These are phyloP conservation scores for Thamnophis sirtalis DNA, from an alignment of 2,113 vertebrate species.

Conservation along the genomic window DNA sequence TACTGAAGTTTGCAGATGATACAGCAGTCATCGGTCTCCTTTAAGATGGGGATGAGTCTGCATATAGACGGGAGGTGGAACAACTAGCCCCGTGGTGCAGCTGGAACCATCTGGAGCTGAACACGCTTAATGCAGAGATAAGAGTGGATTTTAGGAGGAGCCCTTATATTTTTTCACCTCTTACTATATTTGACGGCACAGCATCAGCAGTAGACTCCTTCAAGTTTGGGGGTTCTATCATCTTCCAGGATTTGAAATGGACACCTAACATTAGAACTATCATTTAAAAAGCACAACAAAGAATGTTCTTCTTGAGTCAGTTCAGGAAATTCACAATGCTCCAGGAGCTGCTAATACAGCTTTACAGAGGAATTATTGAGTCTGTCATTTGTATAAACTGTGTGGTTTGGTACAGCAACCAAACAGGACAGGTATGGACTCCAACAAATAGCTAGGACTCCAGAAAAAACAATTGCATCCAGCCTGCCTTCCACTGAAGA, in stretches of 20 bases:
- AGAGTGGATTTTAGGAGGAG: background rate
- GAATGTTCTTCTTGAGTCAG: too few species aligned
- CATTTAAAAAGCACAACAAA: too few species aligned
- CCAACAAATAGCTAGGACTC: background rate
- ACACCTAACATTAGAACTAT: too few species aligned
- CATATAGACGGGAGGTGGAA: background rate
- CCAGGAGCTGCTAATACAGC: too few species aligned
- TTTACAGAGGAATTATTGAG: too few species aligned
- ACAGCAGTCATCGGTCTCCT: background rate
- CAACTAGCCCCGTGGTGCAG: background rate
- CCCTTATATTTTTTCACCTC: background rate
- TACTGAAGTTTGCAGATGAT: background rate
- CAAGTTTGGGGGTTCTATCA: background rate
- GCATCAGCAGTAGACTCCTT: background rate
- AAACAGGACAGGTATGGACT: background rate
- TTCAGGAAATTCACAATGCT: too few species aligned
- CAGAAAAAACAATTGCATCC: too few species aligned
- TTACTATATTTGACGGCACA: background rate
- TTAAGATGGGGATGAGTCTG: background rate
- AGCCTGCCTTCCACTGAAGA: too few species aligned
- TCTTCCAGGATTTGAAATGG: too few species aligned
- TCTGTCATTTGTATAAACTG: background rate
- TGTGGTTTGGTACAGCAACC: background rate
- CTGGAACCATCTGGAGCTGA: background rate
- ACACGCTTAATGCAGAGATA: background rate